Evolutionary conservation across 2,888 invertebrate species (phyloP).

Genomic region (Falcaria lacertinaria): DNA sequence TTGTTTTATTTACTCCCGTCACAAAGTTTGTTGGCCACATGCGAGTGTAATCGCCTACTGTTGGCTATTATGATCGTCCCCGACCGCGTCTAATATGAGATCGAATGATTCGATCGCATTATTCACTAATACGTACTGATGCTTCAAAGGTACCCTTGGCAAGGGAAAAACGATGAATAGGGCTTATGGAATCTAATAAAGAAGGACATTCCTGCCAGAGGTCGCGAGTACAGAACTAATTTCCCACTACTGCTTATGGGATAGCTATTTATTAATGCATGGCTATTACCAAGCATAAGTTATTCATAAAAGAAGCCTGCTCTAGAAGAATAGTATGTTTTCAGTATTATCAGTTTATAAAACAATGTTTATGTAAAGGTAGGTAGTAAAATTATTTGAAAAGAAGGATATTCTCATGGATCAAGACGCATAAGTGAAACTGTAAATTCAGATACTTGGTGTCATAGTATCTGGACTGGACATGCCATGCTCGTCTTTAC

Average conservation of each 20-base stretch:
- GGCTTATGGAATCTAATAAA: constrained; percentile 77
- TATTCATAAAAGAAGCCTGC: too few species aligned
- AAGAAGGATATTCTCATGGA: too few species aligned
- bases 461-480: too few species aligned
- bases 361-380: too few species aligned
- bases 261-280: constrained; percentile 5
- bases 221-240: constrained; percentile 53
- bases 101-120: constrained; percentile 71
- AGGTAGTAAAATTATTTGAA: too few species aligned
- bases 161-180: constrained; percentile 70
- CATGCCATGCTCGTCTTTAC: too few species aligned
- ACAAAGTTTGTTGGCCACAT: constrained; percentile 41
- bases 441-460: too few species aligned
- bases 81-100: constrained; percentile 61
- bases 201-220: constrained; percentile 59
- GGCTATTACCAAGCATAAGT: background rate
- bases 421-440: too few species aligned
- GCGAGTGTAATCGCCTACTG: constrained; percentile 59
- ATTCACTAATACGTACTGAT: constrained; percentile 68
- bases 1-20: background rate
- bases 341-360: too few species aligned
- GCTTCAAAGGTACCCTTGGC: constrained; percentile 57
- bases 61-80: constrained; percentile 62
- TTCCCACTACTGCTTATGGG: constrained; percentile 34
- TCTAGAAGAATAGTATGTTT: too few species aligned